Evolutionary conservation across 2,113 vertebrate genomes (phyloP).

Genomic region (Empidonax traillii): DNA sequence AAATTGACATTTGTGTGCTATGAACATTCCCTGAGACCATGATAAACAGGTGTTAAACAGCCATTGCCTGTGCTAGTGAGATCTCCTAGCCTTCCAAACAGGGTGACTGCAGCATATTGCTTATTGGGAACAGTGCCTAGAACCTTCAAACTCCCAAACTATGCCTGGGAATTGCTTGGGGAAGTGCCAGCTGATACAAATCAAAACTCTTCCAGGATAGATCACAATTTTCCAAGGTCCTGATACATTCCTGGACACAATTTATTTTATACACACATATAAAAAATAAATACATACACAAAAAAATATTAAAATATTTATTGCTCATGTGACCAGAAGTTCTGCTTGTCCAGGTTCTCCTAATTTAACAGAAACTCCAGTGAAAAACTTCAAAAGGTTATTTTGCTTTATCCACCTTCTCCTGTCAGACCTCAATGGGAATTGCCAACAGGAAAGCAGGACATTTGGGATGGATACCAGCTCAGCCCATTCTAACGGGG

Average conservation of each 20-base stretch:
- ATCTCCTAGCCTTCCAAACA: neutral
- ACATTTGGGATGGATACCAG: neutral
- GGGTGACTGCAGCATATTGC: slow-evolving; percentile 9
- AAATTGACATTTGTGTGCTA: neutral
- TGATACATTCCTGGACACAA: neutral
- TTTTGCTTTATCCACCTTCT: neutral
- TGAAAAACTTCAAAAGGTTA: neutral
- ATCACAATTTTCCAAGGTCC: neutral
- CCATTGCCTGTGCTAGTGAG: neutral
- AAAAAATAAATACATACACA: neutral
- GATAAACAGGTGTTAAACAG: slow-evolving; percentile 1
- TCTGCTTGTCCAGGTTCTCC: neutral
- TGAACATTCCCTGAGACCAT: neutral
- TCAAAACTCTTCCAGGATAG: neutral
- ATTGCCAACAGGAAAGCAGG: neutral
- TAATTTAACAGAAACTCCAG: neutral
- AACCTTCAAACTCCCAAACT: slow-evolving; percentile 30
- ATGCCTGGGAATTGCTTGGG: neutral
- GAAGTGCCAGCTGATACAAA: slow-evolving; percentile 11
- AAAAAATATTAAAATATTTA: neutral
- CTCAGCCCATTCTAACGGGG: neutral
- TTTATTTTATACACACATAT: neutral
- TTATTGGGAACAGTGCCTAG: slow-evolving; percentile 34
- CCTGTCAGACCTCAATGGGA: neutral
- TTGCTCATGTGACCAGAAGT: neutral